Percentiles rank a stretch among this genome's conserved stretches.
Evolutionary conservation across 1,140 invertebrate genomes (phyloP).

Genomic region (Drosophila miranda): DNA sequence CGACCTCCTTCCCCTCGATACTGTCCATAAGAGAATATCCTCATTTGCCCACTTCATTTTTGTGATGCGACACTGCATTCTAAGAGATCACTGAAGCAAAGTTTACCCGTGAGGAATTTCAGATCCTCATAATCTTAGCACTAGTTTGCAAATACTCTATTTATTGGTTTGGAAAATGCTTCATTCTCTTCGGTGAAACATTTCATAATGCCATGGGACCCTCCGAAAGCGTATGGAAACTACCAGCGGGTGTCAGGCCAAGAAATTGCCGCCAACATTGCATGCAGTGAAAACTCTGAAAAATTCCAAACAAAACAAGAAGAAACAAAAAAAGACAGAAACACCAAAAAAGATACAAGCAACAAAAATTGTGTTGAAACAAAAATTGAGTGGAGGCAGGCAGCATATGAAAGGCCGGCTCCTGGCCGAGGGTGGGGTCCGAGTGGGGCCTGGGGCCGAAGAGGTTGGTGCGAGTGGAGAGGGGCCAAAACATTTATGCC

Average conservation of each 20-base stretch:
- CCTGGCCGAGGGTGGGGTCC: slow-evolving; percentile 33
- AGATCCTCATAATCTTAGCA: too few species aligned
- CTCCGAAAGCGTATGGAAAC: slow-evolving; percentile 1
- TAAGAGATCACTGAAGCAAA: too few species aligned
- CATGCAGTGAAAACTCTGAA: slow-evolving; percentile 31
- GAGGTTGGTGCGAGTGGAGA: not conserved
- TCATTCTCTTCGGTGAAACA: too few species aligned
- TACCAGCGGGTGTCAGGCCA: slow-evolving; percentile 55
- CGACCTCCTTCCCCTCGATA: too few species aligned
- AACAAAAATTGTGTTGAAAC: slow-evolving; percentile 41
- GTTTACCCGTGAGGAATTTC: too few species aligned
- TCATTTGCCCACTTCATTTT: too few species aligned
- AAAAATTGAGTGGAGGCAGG: slow-evolving; percentile 7
- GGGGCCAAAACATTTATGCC: slow-evolving; percentile 39
- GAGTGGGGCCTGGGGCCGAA: not conserved
- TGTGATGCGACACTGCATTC: too few species aligned
- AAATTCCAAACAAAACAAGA: slow-evolving; percentile 7
- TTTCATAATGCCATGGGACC: too few species aligned
- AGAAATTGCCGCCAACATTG: slow-evolving; percentile 15
- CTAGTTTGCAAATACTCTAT: too few species aligned
- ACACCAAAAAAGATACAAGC: not conserved
- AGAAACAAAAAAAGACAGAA: not conserved
- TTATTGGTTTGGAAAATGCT: too few species aligned
- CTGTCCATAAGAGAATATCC: too few species aligned
- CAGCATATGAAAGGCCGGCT: slow-evolving; percentile 18